Evolutionary conservation across 1,140 invertebrate species (phyloP).

Genomic region (Drosophila pseudoananassae): DNA sequence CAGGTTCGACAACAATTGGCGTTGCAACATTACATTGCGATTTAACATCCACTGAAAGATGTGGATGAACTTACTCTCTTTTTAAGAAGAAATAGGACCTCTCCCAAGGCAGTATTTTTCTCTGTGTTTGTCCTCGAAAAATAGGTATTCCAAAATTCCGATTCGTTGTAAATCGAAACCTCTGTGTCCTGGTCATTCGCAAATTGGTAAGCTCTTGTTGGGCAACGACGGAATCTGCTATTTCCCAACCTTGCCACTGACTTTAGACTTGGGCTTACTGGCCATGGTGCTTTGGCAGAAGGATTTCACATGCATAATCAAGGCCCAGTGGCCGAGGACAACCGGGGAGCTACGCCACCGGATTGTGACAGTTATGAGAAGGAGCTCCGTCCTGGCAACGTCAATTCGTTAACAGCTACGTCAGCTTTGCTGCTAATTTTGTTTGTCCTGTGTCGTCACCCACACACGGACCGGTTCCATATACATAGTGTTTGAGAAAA

Average conservation of each 20-base stretch:
- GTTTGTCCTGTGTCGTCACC: conserved; percentile 60
- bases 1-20: conserved; percentile 13
- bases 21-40: conserved; percentile 19
- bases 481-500: conserved; percentile 57
- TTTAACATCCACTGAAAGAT: not conserved
- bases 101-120: not conserved
- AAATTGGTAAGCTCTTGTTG: conserved; percentile 49
- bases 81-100: too few relatives aligned
- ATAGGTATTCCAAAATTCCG: conserved; percentile 19
- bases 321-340: not conserved
- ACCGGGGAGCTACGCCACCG: not conserved
- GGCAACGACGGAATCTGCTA: conserved; percentile 29
- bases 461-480: conserved; percentile 7
- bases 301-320: conserved; percentile 43
- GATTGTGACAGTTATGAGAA: conserved; percentile 40
- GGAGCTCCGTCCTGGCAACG: conserved; percentile 41
- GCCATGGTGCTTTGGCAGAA: conserved; percentile 10
- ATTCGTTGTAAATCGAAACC: conserved; percentile 41
- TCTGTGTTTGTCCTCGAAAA: conserved; percentile 3
- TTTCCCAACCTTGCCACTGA: conserved; percentile 28
- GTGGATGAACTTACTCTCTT: not conserved
- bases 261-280: conserved; percentile 36
- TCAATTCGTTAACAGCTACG: conserved; percentile 75
- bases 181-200: conserved; percentile 19
- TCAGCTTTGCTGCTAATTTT: conserved; percentile 75